Evolutionary conservation across 2,888 invertebrate species (phyloP).

Genomic region (Aleiodes leptofemur): DNA sequence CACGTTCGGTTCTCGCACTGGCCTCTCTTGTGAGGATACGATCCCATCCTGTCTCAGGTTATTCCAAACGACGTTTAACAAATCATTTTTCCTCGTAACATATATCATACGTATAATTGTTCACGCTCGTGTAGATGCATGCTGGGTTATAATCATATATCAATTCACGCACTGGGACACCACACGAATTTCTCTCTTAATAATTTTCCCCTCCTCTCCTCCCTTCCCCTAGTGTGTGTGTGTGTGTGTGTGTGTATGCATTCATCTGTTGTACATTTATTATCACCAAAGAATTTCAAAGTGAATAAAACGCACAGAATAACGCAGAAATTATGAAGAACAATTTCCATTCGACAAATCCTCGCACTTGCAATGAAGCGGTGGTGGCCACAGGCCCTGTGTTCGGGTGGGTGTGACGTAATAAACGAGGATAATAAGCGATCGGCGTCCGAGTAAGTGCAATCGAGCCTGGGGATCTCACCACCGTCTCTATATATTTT

Average conservation of each 20-base stretch:
- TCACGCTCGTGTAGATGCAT: conserved; percentile 49
- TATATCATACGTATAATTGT: conserved; percentile 51
- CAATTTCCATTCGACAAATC: conserved; percentile 26
- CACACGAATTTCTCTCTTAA: conserved; percentile 20
- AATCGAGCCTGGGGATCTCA: conserved; percentile 44
- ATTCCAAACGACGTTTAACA: conserved; percentile 71
- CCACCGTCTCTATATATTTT: background rate
- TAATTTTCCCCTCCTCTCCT: background rate
- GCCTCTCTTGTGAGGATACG: conserved; percentile 27
- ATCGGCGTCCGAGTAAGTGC: conserved; percentile 41
- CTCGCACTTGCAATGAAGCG: background rate
- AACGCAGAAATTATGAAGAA: background rate
- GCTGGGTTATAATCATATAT: conserved; percentile 51
- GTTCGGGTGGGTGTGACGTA: conserved; percentile 25
- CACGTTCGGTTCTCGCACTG: conserved; percentile 60
- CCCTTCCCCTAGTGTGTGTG: no score
- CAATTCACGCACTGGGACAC: conserved; percentile 38
- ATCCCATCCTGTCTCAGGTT: conserved; percentile 65
- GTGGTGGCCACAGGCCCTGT: background rate
- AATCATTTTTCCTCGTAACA: conserved; percentile 63
- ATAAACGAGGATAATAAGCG: conserved; percentile 46
- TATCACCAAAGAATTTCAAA: background rate
- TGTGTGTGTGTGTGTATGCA: no score
- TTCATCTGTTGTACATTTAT: background rate
- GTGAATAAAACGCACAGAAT: background rate